A percentile compares a stretch with the other conserved stretches of the same genome.
phyloP scores from a whole-genome alignment of 2,113 vertebrate species.

The Bombycilla garrulus region DNA sequence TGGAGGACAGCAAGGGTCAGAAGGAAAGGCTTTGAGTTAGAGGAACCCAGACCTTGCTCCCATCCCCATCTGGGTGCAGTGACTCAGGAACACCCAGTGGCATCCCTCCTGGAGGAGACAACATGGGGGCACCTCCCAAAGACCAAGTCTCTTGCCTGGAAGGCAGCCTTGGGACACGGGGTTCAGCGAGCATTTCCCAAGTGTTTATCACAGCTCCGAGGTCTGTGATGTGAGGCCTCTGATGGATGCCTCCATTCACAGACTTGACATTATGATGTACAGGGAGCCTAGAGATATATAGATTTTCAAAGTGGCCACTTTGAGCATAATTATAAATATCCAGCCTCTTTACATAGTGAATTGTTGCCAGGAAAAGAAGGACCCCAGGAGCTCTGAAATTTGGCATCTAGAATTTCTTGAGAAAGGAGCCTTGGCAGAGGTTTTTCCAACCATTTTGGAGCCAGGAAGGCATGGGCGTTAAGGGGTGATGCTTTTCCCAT shows the following conservation, averaged over 20 bases:
- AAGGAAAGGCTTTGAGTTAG: not conserved
- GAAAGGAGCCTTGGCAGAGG: not conserved
- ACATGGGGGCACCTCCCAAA: not conserved
- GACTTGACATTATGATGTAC: conserved; percentile 84
- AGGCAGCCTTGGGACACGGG: not conserved
- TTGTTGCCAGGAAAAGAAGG: conserved; percentile 58
- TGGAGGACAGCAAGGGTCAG: not conserved
- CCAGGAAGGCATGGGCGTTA: not conserved
- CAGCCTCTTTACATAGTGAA: conserved; percentile 63
- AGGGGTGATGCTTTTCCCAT: not conserved
- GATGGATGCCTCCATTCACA: conserved; percentile 80
- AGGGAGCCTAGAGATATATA: conserved; percentile 80
- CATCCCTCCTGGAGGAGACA: not conserved
- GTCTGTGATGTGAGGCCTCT: conserved; percentile 70
- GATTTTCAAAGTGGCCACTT: conserved; percentile 80
- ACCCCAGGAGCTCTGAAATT: conserved; percentile 2
- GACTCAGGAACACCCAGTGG: not conserved
- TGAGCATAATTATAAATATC: conserved; percentile 76
- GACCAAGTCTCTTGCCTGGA: not conserved
- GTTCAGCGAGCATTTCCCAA: conserved; percentile 29
- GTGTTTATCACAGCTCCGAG: conserved; percentile 63
- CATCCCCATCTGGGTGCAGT: not conserved
- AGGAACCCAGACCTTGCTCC: not conserved
- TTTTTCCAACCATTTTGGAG: not conserved
- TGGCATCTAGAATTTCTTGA: conserved; percentile 11